Conservation (phyloP, 2,888 invertebrate genomes). For the Cerastis rubricosa region DNA sequence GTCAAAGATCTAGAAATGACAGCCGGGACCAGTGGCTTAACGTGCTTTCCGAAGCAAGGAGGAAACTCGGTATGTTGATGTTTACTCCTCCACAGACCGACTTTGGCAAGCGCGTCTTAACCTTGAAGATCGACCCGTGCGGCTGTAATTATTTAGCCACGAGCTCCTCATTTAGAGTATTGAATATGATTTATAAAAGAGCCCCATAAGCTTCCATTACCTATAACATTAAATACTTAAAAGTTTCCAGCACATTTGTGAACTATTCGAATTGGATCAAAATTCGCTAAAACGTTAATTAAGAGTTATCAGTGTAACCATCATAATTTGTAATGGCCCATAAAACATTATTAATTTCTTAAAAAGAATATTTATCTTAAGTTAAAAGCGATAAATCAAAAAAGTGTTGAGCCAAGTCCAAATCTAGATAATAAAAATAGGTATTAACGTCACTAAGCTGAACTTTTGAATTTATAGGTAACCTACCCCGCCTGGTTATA, state of each 20-base stretch:
- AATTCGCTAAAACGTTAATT: conserved; percentile 27
- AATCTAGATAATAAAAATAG: conserved; percentile 24
- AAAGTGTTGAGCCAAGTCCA: conserved; percentile 25
- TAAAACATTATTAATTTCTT: conserved; percentile 24
- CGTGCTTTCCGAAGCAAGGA: no score
- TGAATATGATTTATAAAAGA: not conserved
- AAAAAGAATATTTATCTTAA: conserved; percentile 11
- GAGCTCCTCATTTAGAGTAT: no score
- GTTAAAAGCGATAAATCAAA: conserved; percentile 33
- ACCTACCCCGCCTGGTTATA: not conserved
- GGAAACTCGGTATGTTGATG: no score
- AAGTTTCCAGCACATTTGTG: not conserved
- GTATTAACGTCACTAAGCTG: conserved; percentile 2
- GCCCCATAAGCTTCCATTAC: not conserved
- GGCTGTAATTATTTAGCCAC: no score
- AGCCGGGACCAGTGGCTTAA: no score
- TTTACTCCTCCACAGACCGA: no score
- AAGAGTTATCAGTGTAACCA: not conserved
- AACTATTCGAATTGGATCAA: not conserved
- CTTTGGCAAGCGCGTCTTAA: no score
- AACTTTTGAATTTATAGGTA: conserved; percentile 29
- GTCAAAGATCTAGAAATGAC: no score
- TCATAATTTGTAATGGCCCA: conserved; percentile 9
- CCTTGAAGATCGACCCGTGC: no score
- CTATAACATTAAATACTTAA: not conserved